phyloP scores from a whole-genome alignment of 2,888 invertebrate species.

The Cheilosia scutellata region DNA sequence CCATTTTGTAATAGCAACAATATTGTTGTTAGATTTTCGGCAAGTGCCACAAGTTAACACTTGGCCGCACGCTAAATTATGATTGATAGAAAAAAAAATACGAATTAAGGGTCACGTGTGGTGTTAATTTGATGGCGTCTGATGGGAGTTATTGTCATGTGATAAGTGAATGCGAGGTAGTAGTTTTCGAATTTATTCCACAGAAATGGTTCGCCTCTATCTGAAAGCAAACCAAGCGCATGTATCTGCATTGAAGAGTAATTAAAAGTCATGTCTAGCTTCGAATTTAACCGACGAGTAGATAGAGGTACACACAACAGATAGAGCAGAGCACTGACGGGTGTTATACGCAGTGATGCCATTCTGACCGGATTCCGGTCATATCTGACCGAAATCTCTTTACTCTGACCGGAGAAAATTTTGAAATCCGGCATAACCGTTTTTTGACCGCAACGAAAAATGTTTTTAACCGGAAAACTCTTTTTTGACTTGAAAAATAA shows the following conservation, averaged over 20 bases:
- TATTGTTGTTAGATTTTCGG: not conserved
- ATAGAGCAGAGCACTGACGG: not conserved
- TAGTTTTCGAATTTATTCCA: not conserved
- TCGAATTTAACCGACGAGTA: not conserved
- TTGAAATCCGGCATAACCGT: no score
- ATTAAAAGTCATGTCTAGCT: constrained; percentile 49
- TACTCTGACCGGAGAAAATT: no score
- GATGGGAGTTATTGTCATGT: not conserved
- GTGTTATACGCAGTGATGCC: no score
- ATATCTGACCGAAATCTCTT: no score
- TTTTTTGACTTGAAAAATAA: no score
- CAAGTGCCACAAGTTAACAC: constrained; percentile 36
- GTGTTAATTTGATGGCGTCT: constrained; percentile 1
- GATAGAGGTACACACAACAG: not conserved
- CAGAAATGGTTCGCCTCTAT: not conserved
- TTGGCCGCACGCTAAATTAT: constrained; percentile 3
- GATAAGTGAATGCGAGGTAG: not conserved
- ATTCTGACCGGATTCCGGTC: no score
- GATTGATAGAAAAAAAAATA: not conserved
- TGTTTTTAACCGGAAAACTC: no score
- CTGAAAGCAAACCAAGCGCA: not conserved
- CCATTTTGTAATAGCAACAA: not conserved
- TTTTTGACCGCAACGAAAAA: no score
- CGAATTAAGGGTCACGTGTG: constrained; percentile 16
- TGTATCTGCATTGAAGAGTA: constrained; percentile 47